Evolutionary conservation across 1,140 invertebrate species (phyloP), one percentile per base, ranked within the genome.

Genomic region (Nebria ingens): DNA sequence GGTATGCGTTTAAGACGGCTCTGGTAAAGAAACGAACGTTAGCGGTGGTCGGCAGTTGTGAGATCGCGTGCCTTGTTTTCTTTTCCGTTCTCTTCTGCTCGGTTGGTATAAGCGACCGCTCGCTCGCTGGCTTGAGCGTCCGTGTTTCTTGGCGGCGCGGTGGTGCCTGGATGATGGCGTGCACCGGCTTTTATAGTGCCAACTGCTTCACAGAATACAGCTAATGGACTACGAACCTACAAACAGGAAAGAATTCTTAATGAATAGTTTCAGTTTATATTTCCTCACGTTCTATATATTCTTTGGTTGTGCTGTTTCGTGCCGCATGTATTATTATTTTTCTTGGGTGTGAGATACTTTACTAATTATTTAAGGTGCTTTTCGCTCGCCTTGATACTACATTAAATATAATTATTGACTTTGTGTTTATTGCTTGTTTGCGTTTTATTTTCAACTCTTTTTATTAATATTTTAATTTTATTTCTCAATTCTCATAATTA

Each of bases 171-270:
- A 29, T 29, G 40, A 17, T 45, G 17, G 40, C 40, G 40, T 45
- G 40, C 40, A 34, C 6, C n/a, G n/a, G 25, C 25, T 34, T 34
- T 34, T 34, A 34, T 34, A 34, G 40, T 45, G 40, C 17, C 9
- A 45, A 45, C 40, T 45, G 15, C 40, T 45, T 3, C 40, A 45
- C 40, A 11, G 40, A 45, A 45, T 45, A 45, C 40, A 17, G 40
- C 15, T 45, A 45, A 45, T 45, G 40, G 40, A 45, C 40, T 12
- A 45, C 6, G 40, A 45, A 6, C 40, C 40, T 45, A 17, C 15
- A 17, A 45, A 45, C 40, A 45, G 40, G 40, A 45, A 45, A 45
- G 40, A 45, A 45, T 45, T 45, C 15, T 45, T 45, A 45, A 45
- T 45, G 40, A 45, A 45, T 45, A 11, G 6, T 45, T 45, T 45